Conservation (phyloP, 2,888 invertebrate genomes). For the Ophion slaviceki region DNA sequence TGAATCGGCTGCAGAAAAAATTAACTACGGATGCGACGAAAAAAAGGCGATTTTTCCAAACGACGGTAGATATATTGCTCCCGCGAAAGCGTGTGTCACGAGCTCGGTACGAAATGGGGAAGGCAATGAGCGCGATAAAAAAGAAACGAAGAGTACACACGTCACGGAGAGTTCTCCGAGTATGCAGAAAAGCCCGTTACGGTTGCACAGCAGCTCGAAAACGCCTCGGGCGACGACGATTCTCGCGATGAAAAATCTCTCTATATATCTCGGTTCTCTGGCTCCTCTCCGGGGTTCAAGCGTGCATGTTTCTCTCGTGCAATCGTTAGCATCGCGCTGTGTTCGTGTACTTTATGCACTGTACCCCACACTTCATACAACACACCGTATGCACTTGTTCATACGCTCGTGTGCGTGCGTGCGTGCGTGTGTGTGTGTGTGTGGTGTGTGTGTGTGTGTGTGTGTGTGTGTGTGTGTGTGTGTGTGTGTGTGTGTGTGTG, state of each 20-base stretch:
- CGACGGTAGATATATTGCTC: neutral
- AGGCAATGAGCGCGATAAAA: neutral
- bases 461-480: neutral
- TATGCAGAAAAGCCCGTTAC: constrained; percentile 72
- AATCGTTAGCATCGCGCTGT: constrained; percentile 58
- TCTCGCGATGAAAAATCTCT: constrained; percentile 45
- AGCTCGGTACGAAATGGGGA: neutral
- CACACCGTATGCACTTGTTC: neutral
- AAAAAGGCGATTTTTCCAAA: no score
- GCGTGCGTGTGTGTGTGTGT: no score
- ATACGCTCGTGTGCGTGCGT: neutral
- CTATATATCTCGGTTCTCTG: constrained; percentile 15
- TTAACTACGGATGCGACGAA: no score
- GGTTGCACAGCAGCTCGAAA: constrained; percentile 46
- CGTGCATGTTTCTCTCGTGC: constrained; percentile 45
- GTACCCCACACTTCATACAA: constrained; percentile 6
- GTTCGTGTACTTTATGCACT: constrained; percentile 20
- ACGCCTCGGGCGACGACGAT: constrained; percentile 59
- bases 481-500: constrained; percentile 10
- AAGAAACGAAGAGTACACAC: constrained; percentile 56
- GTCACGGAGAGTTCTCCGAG: constrained; percentile 7
- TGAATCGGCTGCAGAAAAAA: no score
- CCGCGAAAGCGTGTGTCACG: neutral
- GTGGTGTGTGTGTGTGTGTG: no score
- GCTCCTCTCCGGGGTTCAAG: constrained; percentile 13